phyloP scores from a whole-genome alignment of 2,113 vertebrate genomes.

The Gallinago media region DNA sequence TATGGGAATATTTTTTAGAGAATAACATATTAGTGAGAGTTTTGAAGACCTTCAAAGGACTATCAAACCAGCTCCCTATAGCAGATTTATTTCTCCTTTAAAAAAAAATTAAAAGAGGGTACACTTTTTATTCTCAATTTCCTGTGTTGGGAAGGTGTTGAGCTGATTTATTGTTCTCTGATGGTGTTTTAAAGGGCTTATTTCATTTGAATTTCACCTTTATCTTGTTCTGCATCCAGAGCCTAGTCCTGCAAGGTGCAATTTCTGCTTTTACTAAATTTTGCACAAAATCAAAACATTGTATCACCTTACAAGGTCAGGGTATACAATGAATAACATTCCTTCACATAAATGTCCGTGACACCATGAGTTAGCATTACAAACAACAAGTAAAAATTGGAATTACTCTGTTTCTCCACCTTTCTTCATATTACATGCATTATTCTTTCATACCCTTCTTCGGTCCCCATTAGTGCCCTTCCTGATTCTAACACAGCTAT shows the following conservation, averaged over 20 bases:
- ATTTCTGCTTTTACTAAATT: not conserved
- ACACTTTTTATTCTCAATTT: slow-evolving; percentile 73
- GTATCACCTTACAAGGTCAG: not conserved
- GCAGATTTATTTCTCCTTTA: slow-evolving; percentile 72
- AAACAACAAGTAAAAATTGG: not conserved
- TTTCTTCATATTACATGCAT: not conserved
- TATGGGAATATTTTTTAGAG: slow-evolving; percentile 84
- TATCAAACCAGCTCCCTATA: slow-evolving; percentile 73
- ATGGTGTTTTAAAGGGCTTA: slow-evolving; percentile 61
- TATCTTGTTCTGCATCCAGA: slow-evolving; percentile 48
- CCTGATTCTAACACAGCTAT: not conserved
- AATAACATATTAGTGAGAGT: slow-evolving; percentile 79
- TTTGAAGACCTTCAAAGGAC: slow-evolving; percentile 82
- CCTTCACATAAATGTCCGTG: not conserved
- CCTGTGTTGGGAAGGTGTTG: slow-evolving; percentile 46
- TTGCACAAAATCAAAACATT: not conserved
- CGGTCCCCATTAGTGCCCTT: not conserved
- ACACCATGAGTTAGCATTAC: not conserved
- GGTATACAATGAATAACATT: not conserved
- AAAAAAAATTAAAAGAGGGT: slow-evolving; percentile 63
- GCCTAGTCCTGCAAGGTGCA: not conserved
- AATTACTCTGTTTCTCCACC: not conserved
- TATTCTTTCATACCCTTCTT: not conserved
- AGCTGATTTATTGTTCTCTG: slow-evolving; percentile 62
- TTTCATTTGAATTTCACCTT: slow-evolving; percentile 61